Percentiles rank a stretch among this genome's conserved stretches.
These are phyloP conservation scores for Pyrocoelia pectoralis DNA, from an alignment of 2,888 invertebrate genomes.

Conservation along the genomic window DNA sequence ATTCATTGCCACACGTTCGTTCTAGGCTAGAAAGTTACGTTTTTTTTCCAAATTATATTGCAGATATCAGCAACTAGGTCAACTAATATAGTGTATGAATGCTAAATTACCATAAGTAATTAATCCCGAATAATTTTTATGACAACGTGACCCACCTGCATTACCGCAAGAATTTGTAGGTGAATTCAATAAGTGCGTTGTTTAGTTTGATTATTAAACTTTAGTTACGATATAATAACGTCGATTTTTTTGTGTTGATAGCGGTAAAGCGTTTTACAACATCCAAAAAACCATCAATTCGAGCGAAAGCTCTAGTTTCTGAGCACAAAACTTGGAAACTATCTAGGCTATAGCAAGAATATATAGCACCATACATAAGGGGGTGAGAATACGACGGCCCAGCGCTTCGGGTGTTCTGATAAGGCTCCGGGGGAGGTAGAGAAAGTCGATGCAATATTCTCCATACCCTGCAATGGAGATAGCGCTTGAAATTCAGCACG, in stretches of 20 bases:
- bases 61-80: too few relatives aligned
- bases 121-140: too few relatives aligned
- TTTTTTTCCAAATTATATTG: not conserved
- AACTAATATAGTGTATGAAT: too few relatives aligned
- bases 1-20: conserved; percentile 39
- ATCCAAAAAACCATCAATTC: conserved; percentile 35
- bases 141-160: too few relatives aligned
- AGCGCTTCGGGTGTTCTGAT: conserved; percentile 56
- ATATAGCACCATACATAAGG: conserved; percentile 52
- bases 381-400: conserved; percentile 53
- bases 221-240: too few relatives aligned
- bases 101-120: too few relatives aligned
- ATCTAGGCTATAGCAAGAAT: conserved; percentile 48
- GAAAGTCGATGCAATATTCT: conserved; percentile 34
- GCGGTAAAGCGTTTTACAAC: conserved; percentile 34
- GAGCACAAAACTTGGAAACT: conserved; percentile 37
- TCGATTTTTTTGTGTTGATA: conserved; percentile 30
- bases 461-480: conserved; percentile 9
- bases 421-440: conserved; percentile 55
- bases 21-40: not conserved
- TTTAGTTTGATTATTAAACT: too few relatives aligned
- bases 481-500: conserved; percentile 17
- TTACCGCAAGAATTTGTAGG: too few relatives aligned
- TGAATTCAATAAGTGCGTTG: too few relatives aligned
- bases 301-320: conserved; percentile 35